Evolutionary conservation across 2,888 invertebrate species (phyloP), one percentile per base, ranked within the genome.

Genomic region (Leptothorax acervorum): DNA sequence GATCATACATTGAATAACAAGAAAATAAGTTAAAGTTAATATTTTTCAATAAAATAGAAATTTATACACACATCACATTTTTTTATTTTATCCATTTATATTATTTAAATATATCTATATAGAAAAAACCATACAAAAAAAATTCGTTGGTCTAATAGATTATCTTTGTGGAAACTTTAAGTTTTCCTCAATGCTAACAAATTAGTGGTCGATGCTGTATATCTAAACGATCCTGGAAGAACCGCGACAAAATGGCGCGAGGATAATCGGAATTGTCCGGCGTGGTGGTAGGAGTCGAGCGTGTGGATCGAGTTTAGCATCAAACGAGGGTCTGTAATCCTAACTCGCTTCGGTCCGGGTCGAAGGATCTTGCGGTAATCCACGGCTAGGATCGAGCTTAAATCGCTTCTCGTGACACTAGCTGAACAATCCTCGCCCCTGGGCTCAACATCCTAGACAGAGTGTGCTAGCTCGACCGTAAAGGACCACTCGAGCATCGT

Each of bases 401-500:
- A 82, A 79, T 81, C 85, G 76, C 78, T 85, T 82, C 74, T 85
- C 78, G 78, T 86, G 78, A 78, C 85, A 82, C 81, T 85, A 85
- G 57, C 62, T 81, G 76, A 74, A 85, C 85, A 48, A 89, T 89
- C 87, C 86, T 83, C 70, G 81, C 78, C 48, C 62, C 79, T 31
- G 68, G 83, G 74, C 51, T 66, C 79, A 74, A 39, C 48, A 63
- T 82, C 82, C 84, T 84, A 62, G 82, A 84, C 51, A 81, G 79
- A 85, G 65, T 53, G 65, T 83, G 63, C 71, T 74, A 55, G 81
- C 70, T 71, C 66, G 79, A 70, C 65, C 62, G 83, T 86, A 68
- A 84, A 90, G 85, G 82, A 86, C 84, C 89, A 78, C 87, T 84
- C 79, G 84, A 74, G 85, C 68, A 62, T 82, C 89, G 90, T 91